Base-by-base conservation (phyloP, 2,113 vertebrate species). In the Hystrix cristata region DNA sequence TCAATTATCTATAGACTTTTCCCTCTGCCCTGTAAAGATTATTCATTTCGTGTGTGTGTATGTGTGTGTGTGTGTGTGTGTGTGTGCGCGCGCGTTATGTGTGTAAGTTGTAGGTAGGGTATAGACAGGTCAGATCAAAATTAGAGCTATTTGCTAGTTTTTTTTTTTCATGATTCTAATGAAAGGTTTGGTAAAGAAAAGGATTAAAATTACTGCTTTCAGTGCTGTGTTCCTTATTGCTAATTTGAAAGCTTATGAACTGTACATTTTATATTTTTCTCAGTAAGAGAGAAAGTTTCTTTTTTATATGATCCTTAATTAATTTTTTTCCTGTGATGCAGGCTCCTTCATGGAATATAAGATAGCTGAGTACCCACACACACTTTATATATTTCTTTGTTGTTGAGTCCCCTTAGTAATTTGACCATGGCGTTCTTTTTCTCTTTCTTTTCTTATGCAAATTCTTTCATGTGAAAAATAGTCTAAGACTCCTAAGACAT, bases 111-210 rank as follows among this genome's bases (percentile, higher is more conserved):
- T 48, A 12, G 43, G 43, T 27, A 80, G n/a, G 19, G 16, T 67
- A 71, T 43, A 34, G 59, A 65, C 46, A 80, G 38, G 85, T 90
- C 76, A 85, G 71, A 90, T 95, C 23, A 92, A 97, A 95, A 94
- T 92, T 76, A 95, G 55, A 94, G 57, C 62, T 83, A 60, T 90
- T 96, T 60, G 76, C 72, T 69, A 19, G 11, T 48, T 89, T 95
- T 91, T 38, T 38, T 38, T 38, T 96, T 91, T 87, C 87, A 55
- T 16, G 23, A 43, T 89, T 90, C 57, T 97, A 97, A 97, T 96
- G 95, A 97, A 91, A 96, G 93, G 12, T 95, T 97, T 96, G 34
- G 5, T 71, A 69, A 94, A 95, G 78, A 95, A 96, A 94, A n/a
- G 62, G 34, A 78, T 91, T 71, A 34, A 93, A 95, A 95, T 93